Evolutionary conservation across 1,140 invertebrate species (phyloP), one percentile per base, ranked within the genome.

Genomic region (Dysdera silvatica): DNA sequence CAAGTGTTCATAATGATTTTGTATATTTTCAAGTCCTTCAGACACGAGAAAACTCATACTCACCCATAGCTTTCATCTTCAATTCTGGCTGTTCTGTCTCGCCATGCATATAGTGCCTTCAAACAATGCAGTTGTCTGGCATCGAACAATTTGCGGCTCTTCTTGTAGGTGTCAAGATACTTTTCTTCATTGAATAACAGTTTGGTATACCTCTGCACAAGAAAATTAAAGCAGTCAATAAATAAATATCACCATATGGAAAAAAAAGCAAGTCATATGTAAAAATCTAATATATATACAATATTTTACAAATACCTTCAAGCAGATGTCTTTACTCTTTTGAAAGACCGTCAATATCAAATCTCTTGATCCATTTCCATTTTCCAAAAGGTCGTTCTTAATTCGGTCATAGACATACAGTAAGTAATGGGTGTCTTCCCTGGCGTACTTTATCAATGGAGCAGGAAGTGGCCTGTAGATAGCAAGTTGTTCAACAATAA

Each of bases 361-460:
- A 72, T 91, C 89, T 5, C 78, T 80, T 26, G 83, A 75, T 1
- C 83, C 82, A 71, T 88, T 85, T 5, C 83, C 85, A 24, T 77
- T 73, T 12, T 87, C 80, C 2, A 91, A 75, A 20, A 99, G 78
- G 56, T 90, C 85, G 67, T 87, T 88, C 60, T 81, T 84, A 74
- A 98, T 78, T 8, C 81, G 75, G 54, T 94, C 86, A 79, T 92
- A 97, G 62, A 98, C 87, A 72, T 94, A 94, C 0, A 98, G 80
- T 53, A 99, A 79, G 77, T 93, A 97, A 76, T 98, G 95, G 0
- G 96, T 98, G 75, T 99, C 96, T 72, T 86, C 83, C 29, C 95
- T 80, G 0, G 96, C 96, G 78, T 99, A 99, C 57, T 84, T 79
- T 2, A 91, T 76, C 68, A 98, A 80, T 70, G 90, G 86, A 28